These are phyloP conservation scores for Spodoptera exigua DNA, from an alignment of 2,888 invertebrate species.

Conservation along the genomic window DNA sequence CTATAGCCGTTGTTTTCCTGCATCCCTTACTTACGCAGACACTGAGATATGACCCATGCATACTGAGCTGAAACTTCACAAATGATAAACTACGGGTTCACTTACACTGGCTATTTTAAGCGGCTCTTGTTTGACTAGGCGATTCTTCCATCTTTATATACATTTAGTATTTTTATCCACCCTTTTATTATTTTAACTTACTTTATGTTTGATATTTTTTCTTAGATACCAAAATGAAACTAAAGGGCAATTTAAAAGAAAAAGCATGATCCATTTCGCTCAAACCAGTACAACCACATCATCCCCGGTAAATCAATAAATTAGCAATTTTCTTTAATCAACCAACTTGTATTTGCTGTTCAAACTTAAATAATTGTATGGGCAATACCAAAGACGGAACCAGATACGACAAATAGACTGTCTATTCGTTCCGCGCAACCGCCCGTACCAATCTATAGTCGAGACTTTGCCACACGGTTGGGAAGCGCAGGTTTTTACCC, in stretches of 20 bases:
- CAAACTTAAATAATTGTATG: constrained; percentile 5
- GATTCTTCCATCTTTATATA: too few species aligned
- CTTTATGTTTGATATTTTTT: too few species aligned
- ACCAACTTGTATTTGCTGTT: background rate
- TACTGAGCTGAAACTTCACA: constrained; percentile 54
- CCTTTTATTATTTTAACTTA: too few species aligned
- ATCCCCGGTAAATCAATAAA: too few species aligned
- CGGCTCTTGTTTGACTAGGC: constrained; percentile 28
- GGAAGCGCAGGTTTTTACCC: constrained; percentile 42
- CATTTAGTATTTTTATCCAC: too few species aligned
- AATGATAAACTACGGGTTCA: constrained; percentile 46
- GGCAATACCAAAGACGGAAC: constrained; percentile 16
- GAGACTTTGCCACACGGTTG: constrained; percentile 29
- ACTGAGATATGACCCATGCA: constrained; percentile 57
- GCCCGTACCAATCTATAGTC: constrained; percentile 38
- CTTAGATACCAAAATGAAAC: too few species aligned
- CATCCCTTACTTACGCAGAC: constrained; percentile 59
- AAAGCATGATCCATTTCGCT: too few species aligned
- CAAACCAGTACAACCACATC: too few species aligned
- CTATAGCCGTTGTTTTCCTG: constrained; percentile 59
- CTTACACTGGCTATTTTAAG: constrained; percentile 32
- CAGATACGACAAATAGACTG: constrained; percentile 32
- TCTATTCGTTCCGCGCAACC: constrained; percentile 43
- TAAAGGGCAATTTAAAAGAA: too few species aligned
- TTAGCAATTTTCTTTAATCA: too few species aligned